phyloP scores from a whole-genome alignment of 2,797 vertebrate species.

The Gephyroberyx darwinii region DNA sequence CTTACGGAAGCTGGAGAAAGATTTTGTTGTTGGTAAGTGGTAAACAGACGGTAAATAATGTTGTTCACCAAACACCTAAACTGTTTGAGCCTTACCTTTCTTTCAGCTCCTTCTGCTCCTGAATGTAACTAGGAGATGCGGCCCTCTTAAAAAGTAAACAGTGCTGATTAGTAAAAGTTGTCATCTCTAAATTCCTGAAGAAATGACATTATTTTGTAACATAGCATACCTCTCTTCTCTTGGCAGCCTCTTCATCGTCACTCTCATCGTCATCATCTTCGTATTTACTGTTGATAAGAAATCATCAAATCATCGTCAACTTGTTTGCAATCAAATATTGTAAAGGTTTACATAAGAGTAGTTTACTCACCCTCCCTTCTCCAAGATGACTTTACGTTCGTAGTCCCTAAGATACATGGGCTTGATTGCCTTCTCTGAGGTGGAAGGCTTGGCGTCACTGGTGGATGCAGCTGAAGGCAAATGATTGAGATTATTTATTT shows the following conservation, averaged over 20 bases:
- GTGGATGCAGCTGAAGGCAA: conserved; percentile 45
- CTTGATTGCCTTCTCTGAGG: conserved; percentile 74
- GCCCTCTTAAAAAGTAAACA: conserved; percentile 72
- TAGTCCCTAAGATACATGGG: conserved; percentile 93
- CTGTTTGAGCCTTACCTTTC: conserved; percentile 77
- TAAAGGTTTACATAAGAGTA: background rate
- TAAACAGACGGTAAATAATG: background rate
- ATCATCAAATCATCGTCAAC: background rate
- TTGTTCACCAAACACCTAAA: background rate
- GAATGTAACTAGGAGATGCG: conserved; percentile 84
- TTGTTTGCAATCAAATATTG: background rate
- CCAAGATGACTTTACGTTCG: conserved; percentile 90
- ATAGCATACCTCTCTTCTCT: conserved; percentile 71
- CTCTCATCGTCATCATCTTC: conserved; percentile 81
- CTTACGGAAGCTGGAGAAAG: conserved; percentile 80
- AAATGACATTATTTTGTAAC: background rate
- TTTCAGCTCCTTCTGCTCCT: conserved; percentile 87
- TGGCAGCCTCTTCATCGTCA: conserved; percentile 74
- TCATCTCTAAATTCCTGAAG: background rate
- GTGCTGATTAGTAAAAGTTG: background rate
- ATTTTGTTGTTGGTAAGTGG: background rate
- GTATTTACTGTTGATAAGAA: conserved; percentile 57
- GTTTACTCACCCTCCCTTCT: conserved; percentile 86
- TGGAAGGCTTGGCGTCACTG: conserved; percentile 67
- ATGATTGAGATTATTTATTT: background rate